Evolutionary conservation across 2,113 vertebrate genomes (phyloP).

Genomic region (Platysternon megacephalum): DNA sequence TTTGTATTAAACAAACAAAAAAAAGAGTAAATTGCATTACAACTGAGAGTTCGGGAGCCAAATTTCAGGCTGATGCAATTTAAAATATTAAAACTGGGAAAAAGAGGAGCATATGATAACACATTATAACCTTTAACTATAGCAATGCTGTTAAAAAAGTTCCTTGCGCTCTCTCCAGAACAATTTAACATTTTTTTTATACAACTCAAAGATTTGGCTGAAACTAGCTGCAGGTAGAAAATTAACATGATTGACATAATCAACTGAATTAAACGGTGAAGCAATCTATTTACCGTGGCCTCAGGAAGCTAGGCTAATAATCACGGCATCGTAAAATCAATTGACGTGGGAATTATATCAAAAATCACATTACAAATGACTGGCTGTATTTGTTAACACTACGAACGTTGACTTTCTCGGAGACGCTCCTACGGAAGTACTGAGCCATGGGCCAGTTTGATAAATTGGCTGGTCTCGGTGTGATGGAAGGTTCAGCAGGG

Average conservation of each 20-base stretch:
- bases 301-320: background rate
- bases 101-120: background rate
- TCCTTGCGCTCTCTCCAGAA: background rate
- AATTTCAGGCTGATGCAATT: background rate
- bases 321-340: background rate
- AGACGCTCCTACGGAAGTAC: background rate
- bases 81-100: background rate
- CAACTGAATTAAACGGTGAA: background rate
- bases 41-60: background rate
- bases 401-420: background rate
- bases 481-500: background rate
- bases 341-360: background rate
- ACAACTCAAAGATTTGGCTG: background rate
- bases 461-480: background rate
- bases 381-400: background rate
- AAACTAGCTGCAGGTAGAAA: background rate
- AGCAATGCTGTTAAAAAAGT: background rate
- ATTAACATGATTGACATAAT: background rate
- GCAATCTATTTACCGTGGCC: background rate
- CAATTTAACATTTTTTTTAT: rapidly evolving
- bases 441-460: background rate
- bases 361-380: background rate
- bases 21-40: background rate
- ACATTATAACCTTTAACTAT: rapidly evolving
- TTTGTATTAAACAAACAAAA: background rate